phyloP scores from a whole-genome alignment of 2,888 invertebrate species.

The Yponomeuta malinellus region DNA sequence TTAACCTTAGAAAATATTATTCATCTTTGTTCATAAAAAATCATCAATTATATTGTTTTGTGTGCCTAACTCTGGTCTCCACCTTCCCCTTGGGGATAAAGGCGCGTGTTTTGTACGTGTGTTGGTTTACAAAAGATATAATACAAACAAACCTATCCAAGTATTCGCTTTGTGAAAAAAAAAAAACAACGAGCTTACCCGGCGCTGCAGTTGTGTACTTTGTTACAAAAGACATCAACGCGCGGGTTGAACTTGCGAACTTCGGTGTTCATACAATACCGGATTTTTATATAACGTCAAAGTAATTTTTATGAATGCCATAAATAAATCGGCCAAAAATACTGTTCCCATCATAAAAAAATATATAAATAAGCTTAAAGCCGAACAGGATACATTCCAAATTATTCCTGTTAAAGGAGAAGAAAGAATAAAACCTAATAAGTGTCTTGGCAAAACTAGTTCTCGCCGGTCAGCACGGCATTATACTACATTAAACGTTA shows the following conservation, averaged over 20 bases:
- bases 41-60: no score
- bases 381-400: no score
- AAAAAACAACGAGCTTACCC: background rate
- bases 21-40: no score
- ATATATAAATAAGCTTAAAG: no score
- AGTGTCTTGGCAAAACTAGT: slow-evolving; percentile 32
- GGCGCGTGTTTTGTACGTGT: no score
- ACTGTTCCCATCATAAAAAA: background rate
- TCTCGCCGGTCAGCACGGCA: slow-evolving; percentile 11
- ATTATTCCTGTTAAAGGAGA: background rate
- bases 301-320: no score
- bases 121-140: background rate
- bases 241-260: slow-evolving; percentile 4
- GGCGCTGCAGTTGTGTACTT: background rate
- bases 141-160: background rate
- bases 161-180: background rate
- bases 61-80: no score
- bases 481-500: slow-evolving; percentile 21
- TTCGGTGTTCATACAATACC: background rate
- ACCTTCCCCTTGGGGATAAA: no score
- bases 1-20: no score
- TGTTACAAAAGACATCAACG: slow-evolving; percentile 23
- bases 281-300: background rate
- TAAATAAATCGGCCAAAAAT: background rate
- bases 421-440: background rate